These are phyloP conservation scores for Agrilus biguttatus DNA, from an alignment of 2,888 invertebrate genomes.

Conservation along the genomic window DNA sequence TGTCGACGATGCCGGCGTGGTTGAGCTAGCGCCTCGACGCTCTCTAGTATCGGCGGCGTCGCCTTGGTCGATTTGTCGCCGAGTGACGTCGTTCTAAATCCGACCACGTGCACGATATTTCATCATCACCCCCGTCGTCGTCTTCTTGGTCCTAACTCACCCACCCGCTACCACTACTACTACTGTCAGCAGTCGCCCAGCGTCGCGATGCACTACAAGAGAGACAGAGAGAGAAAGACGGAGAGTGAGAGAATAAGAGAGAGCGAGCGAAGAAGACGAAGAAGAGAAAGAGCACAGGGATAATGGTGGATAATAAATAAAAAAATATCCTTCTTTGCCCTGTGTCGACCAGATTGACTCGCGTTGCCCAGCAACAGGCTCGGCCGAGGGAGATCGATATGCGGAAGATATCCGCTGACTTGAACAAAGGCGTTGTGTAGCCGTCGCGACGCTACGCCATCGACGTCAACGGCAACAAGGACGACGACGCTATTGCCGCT, in stretches of 20 bases:
- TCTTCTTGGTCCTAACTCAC: conserved; percentile 14
- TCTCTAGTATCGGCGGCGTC: conserved; percentile 31
- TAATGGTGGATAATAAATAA: conserved; percentile 34
- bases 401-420: conserved; percentile 31
- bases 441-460: background rate
- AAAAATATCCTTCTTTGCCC: conserved; percentile 32
- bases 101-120: conserved; percentile 61
- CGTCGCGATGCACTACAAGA: conserved; percentile 4
- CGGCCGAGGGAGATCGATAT: conserved; percentile 35
- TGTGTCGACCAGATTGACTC: conserved; percentile 40
- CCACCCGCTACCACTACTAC: background rate
- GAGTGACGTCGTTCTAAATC: conserved; percentile 57
- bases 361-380: conserved; percentile 41
- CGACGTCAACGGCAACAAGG: no score
- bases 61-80: conserved; percentile 35
- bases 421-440: conserved; percentile 17
- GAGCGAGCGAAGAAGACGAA: no score
- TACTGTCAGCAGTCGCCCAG: background rate
- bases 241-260: no score
- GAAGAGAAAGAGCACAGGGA: conserved; percentile 13
- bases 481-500: no score
- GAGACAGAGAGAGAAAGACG: background rate
- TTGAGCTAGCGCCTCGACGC: conserved; percentile 24
- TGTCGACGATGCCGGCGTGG: conserved; percentile 27
- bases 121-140: conserved; percentile 42